A percentile compares a stretch with the other conserved stretches of the same genome.
Conservation (phyloP, 2,797 vertebrate genomes). For the Syngnathus rostellatus region DNA sequence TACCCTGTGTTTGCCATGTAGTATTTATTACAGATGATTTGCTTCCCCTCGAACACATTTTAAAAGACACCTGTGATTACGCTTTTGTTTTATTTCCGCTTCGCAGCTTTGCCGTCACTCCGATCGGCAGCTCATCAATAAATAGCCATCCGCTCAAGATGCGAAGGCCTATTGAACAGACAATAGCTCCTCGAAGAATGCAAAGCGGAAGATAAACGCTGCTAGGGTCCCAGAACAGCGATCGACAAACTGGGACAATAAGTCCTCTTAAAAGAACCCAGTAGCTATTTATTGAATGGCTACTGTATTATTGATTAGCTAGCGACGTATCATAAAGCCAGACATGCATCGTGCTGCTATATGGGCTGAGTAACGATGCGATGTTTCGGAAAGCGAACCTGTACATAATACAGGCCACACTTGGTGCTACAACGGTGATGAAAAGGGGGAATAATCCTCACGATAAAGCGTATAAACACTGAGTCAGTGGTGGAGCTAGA, state of each 20-base stretch:
- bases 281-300: conserved; percentile 2
- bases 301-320: background rate
- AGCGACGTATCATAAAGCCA: background rate
- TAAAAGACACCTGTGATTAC: background rate
- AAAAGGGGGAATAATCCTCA: background rate
- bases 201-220: background rate
- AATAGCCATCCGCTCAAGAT: background rate
- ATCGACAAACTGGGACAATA: conserved; percentile 2
- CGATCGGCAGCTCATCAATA: background rate
- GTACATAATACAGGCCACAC: background rate
- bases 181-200: background rate
- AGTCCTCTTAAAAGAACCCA: conserved; percentile 1
- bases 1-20: too few relatives aligned
- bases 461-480: too few relatives aligned
- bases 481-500: too few relatives aligned
- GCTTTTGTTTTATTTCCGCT: conserved; percentile 2
- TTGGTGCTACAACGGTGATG: background rate
- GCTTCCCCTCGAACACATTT: background rate
- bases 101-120: background rate
- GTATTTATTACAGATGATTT: background rate
- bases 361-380: background rate
- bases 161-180: conserved; percentile 2
- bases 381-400: background rate
- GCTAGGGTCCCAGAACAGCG: background rate
- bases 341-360: background rate